Base-by-base conservation (phyloP, 2,888 invertebrate species). In the Lapara coniferarum region DNA sequence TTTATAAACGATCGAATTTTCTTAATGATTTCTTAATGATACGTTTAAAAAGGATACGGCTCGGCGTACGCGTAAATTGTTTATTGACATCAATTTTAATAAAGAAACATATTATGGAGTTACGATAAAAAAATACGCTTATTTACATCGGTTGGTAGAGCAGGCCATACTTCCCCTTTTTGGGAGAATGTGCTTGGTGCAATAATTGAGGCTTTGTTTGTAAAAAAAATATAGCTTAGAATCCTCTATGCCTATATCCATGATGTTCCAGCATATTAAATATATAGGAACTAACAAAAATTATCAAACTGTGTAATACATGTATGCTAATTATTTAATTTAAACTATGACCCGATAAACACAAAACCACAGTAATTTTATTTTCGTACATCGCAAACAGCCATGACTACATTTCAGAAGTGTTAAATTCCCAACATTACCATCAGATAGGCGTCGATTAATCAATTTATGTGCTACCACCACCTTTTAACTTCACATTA, bases 1-100 rank as follows among this genome's bases (percentile, higher is more conserved):
- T 63, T 63, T 63, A 63, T 49, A 63, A 63, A 63, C 63, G 63
- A 63, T 63, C 63, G 63, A 63, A 63, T 63, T 49, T 63, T 46
- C 59, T 58, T 44, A 58, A 59, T 59, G 16, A 59, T 59, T 59
- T 63, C 63, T 63, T 63, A 63, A 63, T 63, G 63, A 63, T 19
- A 63, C 63, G 63, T 63, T 63, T 63, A 49, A 63, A 63, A 63
- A 63, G 63, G 63, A 63, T 49, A 63, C 16, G 46, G 46, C 59
- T 59, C 59, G 59, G 59, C 44, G 59, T 46, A 59, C 19, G 49
- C 49, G 63, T 63, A 63, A 63, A 63, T 46, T 46, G 49, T 63
- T 63, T 63, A 63, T 49, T 63, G 46, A 63, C 49, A 63, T 63
- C 13, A 44, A 49, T 63, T 25, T 63, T 49, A 63, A 63, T 63